These are phyloP conservation scores for Anoplopoma fimbria DNA, from an alignment of 2,113 vertebrate genomes.

Conservation along the genomic window DNA sequence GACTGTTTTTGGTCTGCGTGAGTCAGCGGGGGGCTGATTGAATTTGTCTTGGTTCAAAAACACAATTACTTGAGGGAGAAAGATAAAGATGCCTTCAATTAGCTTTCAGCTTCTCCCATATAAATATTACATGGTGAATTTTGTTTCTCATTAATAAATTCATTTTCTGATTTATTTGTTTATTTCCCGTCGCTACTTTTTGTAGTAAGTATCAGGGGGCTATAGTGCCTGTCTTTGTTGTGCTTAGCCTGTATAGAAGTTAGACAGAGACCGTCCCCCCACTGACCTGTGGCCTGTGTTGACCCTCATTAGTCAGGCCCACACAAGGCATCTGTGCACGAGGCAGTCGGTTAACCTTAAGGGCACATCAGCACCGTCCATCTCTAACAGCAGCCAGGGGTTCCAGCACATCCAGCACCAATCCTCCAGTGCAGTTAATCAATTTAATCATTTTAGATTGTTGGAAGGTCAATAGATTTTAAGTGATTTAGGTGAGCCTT, in stretches of 20 bases:
- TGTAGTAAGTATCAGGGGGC: conserved; percentile 1
- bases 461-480: background rate
- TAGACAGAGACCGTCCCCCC: conserved; percentile 44
- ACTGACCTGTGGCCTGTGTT: conserved; percentile 62
- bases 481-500: background rate
- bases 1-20: conserved; percentile 42
- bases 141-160: conserved; percentile 53
- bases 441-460: background rate
- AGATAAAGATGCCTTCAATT: conserved; percentile 67
- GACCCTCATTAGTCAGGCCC: conserved; percentile 80
- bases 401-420: background rate
- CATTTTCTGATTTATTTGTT: conserved; percentile 43
- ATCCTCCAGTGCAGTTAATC: too few species aligned
- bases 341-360: conserved; percentile 45
- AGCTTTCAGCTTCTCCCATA: conserved; percentile 35
- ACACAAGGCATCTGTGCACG: conserved; percentile 71
- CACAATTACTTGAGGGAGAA: conserved; percentile 66
- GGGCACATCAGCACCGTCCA: conserved; percentile 51
- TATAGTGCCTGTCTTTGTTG: conserved; percentile 3
- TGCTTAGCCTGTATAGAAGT: conserved; percentile 31
- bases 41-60: conserved; percentile 69
- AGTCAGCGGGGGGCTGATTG: conserved; percentile 63
- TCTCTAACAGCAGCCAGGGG: conserved; percentile 55
- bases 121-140: conserved; percentile 48
- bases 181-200: conserved; percentile 32